Evolutionary conservation across 2,113 vertebrate species (phyloP).

Genomic region (Serilophus lunatus): DNA sequence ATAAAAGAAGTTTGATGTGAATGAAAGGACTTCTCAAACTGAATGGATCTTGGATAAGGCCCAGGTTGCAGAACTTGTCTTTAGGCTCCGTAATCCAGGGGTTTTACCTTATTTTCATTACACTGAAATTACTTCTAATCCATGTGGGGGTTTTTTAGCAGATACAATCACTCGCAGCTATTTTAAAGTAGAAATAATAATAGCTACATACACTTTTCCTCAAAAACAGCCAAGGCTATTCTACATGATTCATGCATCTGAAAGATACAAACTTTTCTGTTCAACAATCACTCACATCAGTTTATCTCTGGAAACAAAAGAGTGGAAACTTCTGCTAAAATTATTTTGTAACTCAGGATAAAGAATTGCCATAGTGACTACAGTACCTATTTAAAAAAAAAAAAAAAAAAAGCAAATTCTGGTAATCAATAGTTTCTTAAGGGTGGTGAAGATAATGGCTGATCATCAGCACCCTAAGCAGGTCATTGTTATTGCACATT

Average conservation of each 20-base stretch:
- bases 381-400: background rate
- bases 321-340: background rate
- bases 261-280: background rate
- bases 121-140: background rate
- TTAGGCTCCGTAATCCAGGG: background rate
- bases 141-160: background rate
- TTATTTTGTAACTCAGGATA: background rate
- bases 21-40: background rate
- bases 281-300: background rate
- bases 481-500: constrained; percentile 13
- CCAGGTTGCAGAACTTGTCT: background rate
- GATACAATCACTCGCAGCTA: background rate
- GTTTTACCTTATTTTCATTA: background rate
- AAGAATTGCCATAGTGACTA: background rate
- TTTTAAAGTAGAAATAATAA: background rate
- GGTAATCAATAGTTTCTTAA: background rate
- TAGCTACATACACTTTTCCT: background rate
- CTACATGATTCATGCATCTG: background rate
- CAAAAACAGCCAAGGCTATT: background rate
- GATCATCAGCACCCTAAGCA: background rate
- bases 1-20: background rate
- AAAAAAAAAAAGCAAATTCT: background rate
- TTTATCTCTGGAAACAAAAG: background rate
- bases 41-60: background rate
- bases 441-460: background rate